Evolutionary conservation across 2,113 vertebrate species (phyloP), one percentile per base, ranked within the genome.

Genomic region (Hyperopisus bebe): DNA sequence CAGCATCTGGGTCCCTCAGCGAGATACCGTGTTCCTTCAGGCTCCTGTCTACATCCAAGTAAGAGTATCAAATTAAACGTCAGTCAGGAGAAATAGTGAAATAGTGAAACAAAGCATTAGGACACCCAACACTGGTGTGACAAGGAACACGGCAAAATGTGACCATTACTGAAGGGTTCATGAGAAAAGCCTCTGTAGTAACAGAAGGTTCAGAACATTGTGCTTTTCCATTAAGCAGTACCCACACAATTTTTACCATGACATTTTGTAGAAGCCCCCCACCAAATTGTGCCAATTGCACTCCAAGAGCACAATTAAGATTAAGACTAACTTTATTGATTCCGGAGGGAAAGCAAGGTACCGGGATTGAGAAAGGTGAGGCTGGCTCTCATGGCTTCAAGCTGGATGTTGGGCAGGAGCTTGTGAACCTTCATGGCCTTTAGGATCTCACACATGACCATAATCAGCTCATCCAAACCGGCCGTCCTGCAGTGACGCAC

Each of bases 381-480:
- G 90, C 97, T 95, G 89, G 97, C 96, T 92, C 94, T 92, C 91
- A 99, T 93, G 0, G 97, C 98, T 93, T 97, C 97, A 92, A 98
- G 94, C 92, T 99, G 98, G 35, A 99, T 96, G 31, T 95, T 92
- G 0, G 92, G 93, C 8, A 96, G 93, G 8, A 96, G 96, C 92
- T 96, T 96, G 44, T 98, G 97, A 53, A 92, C 93, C 92, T 92
- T 97, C 96, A 99, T 98, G 90, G 93, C 91, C 74, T 92, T 94
- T 86, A 98, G 92, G 92, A 98, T 96, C 93, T 96, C 96, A 86
- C 94, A 95, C 93, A 97, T 94, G 91, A 97, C 94, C 92, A 96
- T 96, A 80, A 92, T 95, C 92, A 97, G 92, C 92, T 97, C 94
- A 91, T 99, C 98, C 90, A 98, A 94, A 92, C 95, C 95, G 50